phyloP scores from a whole-genome alignment of 1,140 invertebrate genomes.

The Latrodectus geometricus region DNA sequence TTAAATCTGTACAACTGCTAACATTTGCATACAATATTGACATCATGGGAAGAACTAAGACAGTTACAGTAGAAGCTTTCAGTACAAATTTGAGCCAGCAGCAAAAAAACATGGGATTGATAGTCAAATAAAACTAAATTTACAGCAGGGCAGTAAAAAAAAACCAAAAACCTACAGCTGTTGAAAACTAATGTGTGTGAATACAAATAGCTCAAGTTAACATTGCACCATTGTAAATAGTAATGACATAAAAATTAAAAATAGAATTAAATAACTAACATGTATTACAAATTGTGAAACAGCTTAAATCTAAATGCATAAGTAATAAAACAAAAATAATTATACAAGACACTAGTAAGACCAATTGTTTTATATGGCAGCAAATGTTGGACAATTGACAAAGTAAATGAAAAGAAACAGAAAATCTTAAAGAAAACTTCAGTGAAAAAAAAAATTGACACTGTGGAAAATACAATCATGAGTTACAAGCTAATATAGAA shows the following conservation, averaged over 20 bases:
- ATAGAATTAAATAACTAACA: not conserved
- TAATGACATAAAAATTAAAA: conserved; percentile 6
- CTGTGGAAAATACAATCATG: too few relatives aligned
- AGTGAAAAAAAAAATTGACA: too few relatives aligned
- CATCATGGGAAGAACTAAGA: conserved; percentile 20
- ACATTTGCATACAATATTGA: not conserved
- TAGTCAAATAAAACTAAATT: not conserved
- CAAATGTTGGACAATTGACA: conserved; percentile 7
- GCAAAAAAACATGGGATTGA: not conserved
- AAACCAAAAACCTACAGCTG: not conserved
- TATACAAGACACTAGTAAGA: conserved; percentile 17
- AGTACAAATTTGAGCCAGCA: not conserved
- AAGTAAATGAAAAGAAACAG: not conserved
- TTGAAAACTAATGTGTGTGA: not conserved
- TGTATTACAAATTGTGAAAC: not conserved
- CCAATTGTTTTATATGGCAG: conserved; percentile 5
- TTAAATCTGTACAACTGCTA: conserved; percentile 3
- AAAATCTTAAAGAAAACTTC: not conserved
- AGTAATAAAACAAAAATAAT: not conserved
- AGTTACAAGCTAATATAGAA: too few relatives aligned
- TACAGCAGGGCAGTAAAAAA: not conserved
- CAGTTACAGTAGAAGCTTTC: not conserved
- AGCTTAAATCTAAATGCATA: not conserved
- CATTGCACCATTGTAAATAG: not conserved
- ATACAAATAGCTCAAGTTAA: not conserved